Percentiles rank a stretch among this genome's conserved stretches.
phyloP scores from a whole-genome alignment of 2,888 invertebrate genomes.

The Euplagia quadripunctaria region DNA sequence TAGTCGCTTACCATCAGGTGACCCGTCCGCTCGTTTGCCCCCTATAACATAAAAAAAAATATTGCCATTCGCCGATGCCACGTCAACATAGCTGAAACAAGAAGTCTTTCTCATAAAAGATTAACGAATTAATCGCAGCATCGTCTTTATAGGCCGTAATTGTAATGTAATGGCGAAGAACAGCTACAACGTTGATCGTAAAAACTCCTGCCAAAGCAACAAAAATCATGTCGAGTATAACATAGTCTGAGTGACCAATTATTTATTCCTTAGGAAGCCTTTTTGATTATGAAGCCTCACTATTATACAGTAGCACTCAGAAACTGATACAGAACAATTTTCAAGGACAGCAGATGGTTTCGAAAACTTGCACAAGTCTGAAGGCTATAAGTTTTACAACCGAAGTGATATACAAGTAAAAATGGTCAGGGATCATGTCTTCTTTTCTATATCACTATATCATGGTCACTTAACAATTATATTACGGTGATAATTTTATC shows the following conservation, averaged over 20 bases:
- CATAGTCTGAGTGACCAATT: slow-evolving; percentile 23
- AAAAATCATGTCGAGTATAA: slow-evolving; percentile 73
- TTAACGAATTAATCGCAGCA: slow-evolving; percentile 81
- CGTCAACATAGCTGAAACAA: neutral
- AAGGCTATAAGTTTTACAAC: neutral
- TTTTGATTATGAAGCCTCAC: neutral
- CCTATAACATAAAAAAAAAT: too few relatives aligned
- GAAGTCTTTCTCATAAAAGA: slow-evolving; percentile 63
- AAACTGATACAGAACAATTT: neutral
- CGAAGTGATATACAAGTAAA: too few relatives aligned
- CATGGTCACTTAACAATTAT: too few relatives aligned
- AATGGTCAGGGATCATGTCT: neutral
- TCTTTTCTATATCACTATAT: too few relatives aligned
- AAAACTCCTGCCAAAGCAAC: slow-evolving; percentile 77
- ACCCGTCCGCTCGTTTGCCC: too few relatives aligned
- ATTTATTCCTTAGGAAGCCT: neutral
- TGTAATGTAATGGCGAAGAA: slow-evolving; percentile 47
- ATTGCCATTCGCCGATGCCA: neutral
- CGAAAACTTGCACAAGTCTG: neutral
- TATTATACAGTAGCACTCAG: neutral
- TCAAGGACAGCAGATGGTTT: neutral
- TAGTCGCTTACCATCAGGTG: too few relatives aligned
- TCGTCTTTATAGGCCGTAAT: slow-evolving; percentile 41
- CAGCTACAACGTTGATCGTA: slow-evolving; percentile 74
- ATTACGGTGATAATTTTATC: too few relatives aligned